Evolutionary conservation across 1,140 invertebrate species (phyloP).

Genomic region (Drepana arcuata): DNA sequence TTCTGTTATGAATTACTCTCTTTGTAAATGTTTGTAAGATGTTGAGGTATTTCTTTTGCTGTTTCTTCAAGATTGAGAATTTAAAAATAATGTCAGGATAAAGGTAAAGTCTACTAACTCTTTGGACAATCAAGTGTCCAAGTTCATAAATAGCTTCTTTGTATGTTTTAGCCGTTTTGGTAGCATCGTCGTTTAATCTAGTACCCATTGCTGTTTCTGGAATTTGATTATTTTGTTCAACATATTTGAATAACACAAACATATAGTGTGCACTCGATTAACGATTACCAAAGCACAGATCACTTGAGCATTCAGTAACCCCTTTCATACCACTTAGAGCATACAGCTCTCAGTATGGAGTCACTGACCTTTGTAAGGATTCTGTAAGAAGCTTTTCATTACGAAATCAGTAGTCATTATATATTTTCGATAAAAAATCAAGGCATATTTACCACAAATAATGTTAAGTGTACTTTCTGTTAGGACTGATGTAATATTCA

Average conservation of each 20-base stretch:
- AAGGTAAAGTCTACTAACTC: slow-evolving; percentile 45
- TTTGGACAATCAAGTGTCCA: slow-evolving; percentile 35
- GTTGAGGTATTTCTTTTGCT: slow-evolving; percentile 23
- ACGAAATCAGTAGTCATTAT: not conserved
- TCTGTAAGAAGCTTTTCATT: not conserved
- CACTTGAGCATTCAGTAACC: too few species aligned
- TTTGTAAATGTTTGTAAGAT: slow-evolving; percentile 34
- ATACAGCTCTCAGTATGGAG: too few species aligned
- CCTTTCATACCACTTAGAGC: too few species aligned
- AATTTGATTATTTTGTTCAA: too few species aligned
- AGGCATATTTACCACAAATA: slow-evolving; percentile 40
- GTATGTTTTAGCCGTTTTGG: slow-evolving; percentile 35
- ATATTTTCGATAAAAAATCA: not conserved
- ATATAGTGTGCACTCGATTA: not conserved
- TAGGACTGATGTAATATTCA: slow-evolving; percentile 78
- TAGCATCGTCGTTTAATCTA: slow-evolving; percentile 25
- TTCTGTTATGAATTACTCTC: slow-evolving; percentile 34
- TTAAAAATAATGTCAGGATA: slow-evolving; percentile 32
- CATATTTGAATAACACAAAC: too few species aligned
- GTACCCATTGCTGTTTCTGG: slow-evolving; percentile 69
- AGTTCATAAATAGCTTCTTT: slow-evolving; percentile 50
- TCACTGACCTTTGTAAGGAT: not conserved
- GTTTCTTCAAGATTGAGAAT: slow-evolving; percentile 15
- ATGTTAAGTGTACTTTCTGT: slow-evolving; percentile 82
- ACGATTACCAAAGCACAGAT: not conserved